Evolutionary conservation across 2,113 vertebrate species (phyloP), one percentile per base, ranked within the genome.

Genomic region (Lipophrys pholis): DNA sequence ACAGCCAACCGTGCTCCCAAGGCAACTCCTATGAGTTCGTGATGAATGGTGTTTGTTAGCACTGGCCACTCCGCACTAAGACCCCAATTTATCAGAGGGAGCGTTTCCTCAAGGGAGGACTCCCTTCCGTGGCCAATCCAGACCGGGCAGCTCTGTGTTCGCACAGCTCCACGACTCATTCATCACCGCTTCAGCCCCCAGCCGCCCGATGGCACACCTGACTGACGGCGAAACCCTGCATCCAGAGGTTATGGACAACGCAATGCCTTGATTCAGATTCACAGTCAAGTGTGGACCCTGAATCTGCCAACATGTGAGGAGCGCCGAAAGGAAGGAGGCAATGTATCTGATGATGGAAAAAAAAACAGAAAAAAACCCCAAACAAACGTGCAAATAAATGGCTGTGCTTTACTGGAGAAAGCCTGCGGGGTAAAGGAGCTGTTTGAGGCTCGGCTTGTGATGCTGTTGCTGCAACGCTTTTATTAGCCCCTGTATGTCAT

Each of bases 21-120:
- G 55, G 74, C 57, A 30, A 30, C 11, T 12, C 49, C 62, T 70
- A 60, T 58, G 63, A 75, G 55, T 40, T 14, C 8, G 53, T 87
- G 82, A 91, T 86, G 80, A 83, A 89, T 80, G 82, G 42, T 57
- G 69, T 82, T 80, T 81, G 69, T 80, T 81, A 66, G 56, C 2
- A 10, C 35, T 14, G 73, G 52, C 74, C 67, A 65, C 41, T 53
- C 30, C 2, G 3, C 74, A 69, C 38, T 41, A 53, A 52, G 71
- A 66, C 65, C 60, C 40, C 63, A 53, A 73, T 87, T 76, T 62
- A 86, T 87, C 85, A 88, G 77, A 36, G 59, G 48, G 72, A 83
- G 57, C 54, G 78, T 81, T 80, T 56, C 50, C 5, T 52, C 65
- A 46, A 0, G 8, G 64, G 61, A 64, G 54, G 12, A 62, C 8